These are phyloP conservation scores for Tragelaphus eurycerus DNA, from an alignment of 2,797 vertebrate genomes.

Conservation along the genomic window DNA sequence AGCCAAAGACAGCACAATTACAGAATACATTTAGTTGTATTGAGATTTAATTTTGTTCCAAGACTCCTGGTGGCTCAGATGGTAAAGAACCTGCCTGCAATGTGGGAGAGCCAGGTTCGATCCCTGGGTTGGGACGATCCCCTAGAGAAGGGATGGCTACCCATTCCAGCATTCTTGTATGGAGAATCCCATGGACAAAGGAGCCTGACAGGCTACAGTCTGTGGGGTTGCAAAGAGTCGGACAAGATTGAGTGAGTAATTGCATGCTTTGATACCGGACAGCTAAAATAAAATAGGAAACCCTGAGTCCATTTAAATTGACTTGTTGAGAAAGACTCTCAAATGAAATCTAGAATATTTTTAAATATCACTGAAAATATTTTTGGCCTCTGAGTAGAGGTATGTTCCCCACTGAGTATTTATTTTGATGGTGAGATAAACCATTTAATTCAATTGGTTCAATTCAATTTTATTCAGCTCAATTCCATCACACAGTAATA, in stretches of 20 bases:
- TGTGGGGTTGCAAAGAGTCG: background rate
- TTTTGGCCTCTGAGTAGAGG: background rate
- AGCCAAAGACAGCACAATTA: background rate
- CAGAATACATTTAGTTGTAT: background rate
- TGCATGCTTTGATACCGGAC: background rate
- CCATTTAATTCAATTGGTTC: background rate
- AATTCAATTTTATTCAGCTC: background rate
- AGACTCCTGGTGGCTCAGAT: background rate
- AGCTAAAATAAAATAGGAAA: background rate
- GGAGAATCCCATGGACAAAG: background rate
- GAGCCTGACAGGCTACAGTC: background rate
- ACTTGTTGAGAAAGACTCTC: background rate
- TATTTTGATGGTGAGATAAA: background rate
- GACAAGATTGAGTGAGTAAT: background rate
- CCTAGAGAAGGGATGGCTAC: background rate
- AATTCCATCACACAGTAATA: background rate
- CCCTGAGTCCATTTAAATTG: background rate
- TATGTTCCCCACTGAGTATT: background rate
- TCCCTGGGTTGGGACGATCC: background rate
- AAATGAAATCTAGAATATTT: background rate
- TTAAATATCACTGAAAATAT: background rate
- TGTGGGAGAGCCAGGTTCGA: background rate
- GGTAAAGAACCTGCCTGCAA: background rate
- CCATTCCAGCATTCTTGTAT: background rate
- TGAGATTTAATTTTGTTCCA: background rate